phyloP scores from a whole-genome alignment of 92 coral and sea anemone species.

The Epizoanthus scotinus region DNA sequence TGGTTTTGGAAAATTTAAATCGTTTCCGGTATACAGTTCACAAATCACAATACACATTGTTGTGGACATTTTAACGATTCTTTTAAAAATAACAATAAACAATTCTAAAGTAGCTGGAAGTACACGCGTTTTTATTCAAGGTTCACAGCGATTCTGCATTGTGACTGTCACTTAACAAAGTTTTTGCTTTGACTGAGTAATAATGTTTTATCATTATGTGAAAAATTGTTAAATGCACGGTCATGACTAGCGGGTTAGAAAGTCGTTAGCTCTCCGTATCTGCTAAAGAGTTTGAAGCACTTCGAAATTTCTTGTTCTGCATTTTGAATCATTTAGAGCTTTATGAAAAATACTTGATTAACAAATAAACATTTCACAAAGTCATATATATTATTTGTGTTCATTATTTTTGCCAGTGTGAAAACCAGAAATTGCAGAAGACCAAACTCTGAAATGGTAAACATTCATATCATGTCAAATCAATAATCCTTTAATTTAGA shows the following conservation, averaged over 20 bases:
- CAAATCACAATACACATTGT: background rate
- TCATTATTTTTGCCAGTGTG: too few relatives aligned
- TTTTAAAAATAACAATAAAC: background rate
- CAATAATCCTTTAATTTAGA: too few relatives aligned
- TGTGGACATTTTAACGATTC: background rate
- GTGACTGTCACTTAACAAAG: background rate
- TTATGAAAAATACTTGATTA: too few relatives aligned
- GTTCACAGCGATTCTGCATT: background rate
- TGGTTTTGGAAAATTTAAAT: background rate
- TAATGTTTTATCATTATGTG: too few relatives aligned
- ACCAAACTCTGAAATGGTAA: too few relatives aligned
- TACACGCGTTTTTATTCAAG: background rate
- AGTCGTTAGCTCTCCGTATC: slow-evolving; percentile 1
- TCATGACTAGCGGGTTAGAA: background rate
- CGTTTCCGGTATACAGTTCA: slow-evolving; percentile 21
- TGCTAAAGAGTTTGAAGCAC: slow-evolving; percentile 1
- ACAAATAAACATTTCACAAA: too few relatives aligned
- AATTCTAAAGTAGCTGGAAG: slow-evolving; percentile 27
- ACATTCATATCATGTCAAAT: too few relatives aligned
- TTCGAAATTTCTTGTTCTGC: background rate
- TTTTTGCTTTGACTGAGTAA: too few relatives aligned
- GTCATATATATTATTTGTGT: too few relatives aligned
- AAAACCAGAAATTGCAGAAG: too few relatives aligned
- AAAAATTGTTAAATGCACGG: too few relatives aligned
- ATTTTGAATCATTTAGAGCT: background rate